Percentiles rank a stretch among this genome's conserved stretches.
Evolutionary conservation across 2,888 invertebrate genomes (phyloP).

Genomic region (Drosophila koepferae): DNA sequence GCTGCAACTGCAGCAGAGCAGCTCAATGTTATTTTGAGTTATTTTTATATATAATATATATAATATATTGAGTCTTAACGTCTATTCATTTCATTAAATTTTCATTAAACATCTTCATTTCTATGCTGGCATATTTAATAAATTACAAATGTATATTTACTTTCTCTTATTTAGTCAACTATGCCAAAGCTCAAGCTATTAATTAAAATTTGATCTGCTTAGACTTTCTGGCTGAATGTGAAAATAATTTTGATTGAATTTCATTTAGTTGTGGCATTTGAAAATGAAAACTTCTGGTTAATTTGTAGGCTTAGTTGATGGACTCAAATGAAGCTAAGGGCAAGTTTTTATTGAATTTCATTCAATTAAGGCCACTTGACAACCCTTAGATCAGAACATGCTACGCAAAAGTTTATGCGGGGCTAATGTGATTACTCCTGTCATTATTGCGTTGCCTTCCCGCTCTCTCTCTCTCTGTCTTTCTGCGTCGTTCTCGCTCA

Average conservation of each 20-base stretch:
- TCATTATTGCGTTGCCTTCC: conserved; percentile 70
- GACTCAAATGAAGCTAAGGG: conserved; percentile 16
- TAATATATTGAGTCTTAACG: no score
- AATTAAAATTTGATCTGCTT: background rate
- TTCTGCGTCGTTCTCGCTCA: conserved; percentile 13
- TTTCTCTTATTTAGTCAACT: background rate
- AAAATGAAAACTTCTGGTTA: conserved; percentile 12
- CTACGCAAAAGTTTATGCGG: conserved; percentile 64
- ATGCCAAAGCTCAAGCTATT: background rate
- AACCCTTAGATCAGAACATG: conserved; percentile 59
- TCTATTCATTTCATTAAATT: no score
- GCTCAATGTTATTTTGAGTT: background rate
- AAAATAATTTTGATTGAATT: conserved; percentile 26
- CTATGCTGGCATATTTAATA: no score
- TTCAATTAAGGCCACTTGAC: conserved; percentile 60
- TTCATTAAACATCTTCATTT: no score
- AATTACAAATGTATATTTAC: no score
- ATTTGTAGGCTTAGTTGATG: conserved; percentile 35
- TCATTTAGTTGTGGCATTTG: conserved; percentile 18
- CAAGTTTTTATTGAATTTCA: conserved; percentile 66
- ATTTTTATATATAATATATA: background rate
- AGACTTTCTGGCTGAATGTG: background rate
- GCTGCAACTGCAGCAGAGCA: background rate
- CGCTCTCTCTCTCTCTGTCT: conserved; percentile 8
- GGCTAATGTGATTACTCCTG: conserved; percentile 80